Conservation (phyloP, 1,140 invertebrate species). For the Cydia strobilella region DNA sequence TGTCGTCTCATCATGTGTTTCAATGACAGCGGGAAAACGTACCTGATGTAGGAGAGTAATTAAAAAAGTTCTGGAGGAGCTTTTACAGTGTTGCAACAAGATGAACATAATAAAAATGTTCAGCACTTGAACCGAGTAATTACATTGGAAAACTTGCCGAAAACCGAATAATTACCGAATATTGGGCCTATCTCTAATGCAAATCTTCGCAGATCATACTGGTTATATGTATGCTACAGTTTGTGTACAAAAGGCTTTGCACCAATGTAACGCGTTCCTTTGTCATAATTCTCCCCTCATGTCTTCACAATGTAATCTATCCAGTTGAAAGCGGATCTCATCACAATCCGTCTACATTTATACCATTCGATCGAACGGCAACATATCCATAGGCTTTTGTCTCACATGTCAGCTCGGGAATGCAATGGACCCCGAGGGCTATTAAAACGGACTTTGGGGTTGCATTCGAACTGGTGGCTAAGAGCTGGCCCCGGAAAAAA, state of each 20-base stretch:
- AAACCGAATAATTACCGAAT: no score
- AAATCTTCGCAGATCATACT: not conserved
- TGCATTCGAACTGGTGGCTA: not conserved
- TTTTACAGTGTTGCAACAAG: no score
- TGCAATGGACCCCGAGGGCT: conserved; percentile 19
- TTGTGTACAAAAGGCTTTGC: not conserved
- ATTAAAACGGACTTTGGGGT: conserved; percentile 21
- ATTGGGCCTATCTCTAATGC: not conserved
- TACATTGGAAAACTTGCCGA: no score
- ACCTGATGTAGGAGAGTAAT: no score
- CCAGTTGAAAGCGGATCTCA: not conserved
- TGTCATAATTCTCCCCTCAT: not conserved
- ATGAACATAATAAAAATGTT: no score
- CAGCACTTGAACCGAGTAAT: no score
- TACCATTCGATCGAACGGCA: conserved; percentile 1
- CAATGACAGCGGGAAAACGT: no score
- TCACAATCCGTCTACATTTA: conserved; percentile 9
- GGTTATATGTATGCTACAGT: no score
- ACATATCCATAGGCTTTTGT: conserved; percentile 4
- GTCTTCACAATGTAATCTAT: conserved; percentile 14
- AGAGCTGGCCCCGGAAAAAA: no score
- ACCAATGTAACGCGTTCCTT: not conserved
- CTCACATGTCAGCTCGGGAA: not conserved
- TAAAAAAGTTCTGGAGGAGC: no score
- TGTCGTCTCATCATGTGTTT: no score